phyloP scores from a whole-genome alignment of 2,113 vertebrate species.

The Sigmodon hispidus region DNA sequence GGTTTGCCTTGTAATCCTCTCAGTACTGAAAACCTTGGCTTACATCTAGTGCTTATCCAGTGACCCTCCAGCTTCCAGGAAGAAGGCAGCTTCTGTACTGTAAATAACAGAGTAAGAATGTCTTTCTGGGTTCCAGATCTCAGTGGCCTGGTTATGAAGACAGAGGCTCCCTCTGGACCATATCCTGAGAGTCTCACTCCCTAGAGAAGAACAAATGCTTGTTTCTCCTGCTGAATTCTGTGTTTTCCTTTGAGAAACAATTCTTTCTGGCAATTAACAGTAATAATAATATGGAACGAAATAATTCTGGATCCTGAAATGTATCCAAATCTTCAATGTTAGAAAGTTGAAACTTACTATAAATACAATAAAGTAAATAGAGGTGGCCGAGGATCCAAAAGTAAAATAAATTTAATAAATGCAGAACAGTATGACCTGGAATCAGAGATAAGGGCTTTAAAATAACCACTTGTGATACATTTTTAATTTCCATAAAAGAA shows the following conservation, averaged over 20 bases:
- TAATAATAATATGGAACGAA: background rate
- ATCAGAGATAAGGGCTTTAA: background rate
- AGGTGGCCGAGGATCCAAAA: background rate
- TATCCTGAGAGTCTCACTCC: slow-evolving; percentile 35
- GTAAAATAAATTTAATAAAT: background rate
- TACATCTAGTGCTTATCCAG: background rate
- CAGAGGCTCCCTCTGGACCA: slow-evolving; percentile 8
- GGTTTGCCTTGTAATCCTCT: background rate
- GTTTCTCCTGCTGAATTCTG: background rate
- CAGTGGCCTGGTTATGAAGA: background rate
- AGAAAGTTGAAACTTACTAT: background rate
- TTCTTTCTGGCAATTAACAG: background rate
- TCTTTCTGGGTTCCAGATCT: background rate
- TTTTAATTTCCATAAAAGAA: background rate
- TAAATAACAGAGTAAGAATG: background rate
- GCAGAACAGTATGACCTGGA: background rate
- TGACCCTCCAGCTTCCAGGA: background rate
- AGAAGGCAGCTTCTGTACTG: background rate
- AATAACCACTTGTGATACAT: background rate
- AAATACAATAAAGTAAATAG: background rate
- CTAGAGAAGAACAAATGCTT: background rate
- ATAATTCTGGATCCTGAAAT: background rate
- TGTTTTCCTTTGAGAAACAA: background rate
- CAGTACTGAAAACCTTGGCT: background rate
- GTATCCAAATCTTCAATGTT: background rate